phyloP scores from a whole-genome alignment of 2,888 invertebrate species.

The Druceiella hillmani region DNA sequence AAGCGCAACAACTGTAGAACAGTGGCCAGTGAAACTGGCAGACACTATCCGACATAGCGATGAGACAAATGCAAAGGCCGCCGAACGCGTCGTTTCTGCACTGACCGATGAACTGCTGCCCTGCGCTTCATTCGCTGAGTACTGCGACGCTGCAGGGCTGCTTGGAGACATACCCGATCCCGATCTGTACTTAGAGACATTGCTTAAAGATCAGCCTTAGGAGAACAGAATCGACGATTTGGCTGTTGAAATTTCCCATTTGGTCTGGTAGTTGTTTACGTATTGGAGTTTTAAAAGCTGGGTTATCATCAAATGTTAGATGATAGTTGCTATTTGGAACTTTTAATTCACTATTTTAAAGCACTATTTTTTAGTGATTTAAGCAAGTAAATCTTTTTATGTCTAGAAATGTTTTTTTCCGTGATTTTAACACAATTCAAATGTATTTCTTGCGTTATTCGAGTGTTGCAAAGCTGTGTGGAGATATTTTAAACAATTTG shows the following conservation, averaged over 20 bases:
- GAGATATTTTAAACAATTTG: too few relatives aligned
- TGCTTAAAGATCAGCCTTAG: constrained; percentile 37
- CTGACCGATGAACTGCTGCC: constrained; percentile 88
- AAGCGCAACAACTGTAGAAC: constrained; percentile 64
- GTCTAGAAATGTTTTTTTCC: too few relatives aligned
- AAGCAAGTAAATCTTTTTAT: too few relatives aligned
- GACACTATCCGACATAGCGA: constrained; percentile 94
- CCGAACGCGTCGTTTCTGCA: constrained; percentile 73
- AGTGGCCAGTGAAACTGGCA: constrained; percentile 86
- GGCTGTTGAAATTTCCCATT: background rate
- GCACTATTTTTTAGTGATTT: too few relatives aligned
- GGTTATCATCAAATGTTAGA: too few relatives aligned
- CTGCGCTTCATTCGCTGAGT: constrained; percentile 85
- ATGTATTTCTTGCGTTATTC: too few relatives aligned
- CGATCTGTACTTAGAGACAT: constrained; percentile 40
- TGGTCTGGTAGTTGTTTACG: background rate
- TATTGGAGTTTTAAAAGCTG: background rate
- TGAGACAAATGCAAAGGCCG: constrained; percentile 81
- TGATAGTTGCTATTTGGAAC: too few relatives aligned
- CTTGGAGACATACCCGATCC: constrained; percentile 63
- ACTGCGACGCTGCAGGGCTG: constrained; percentile 87
- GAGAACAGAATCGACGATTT: background rate
- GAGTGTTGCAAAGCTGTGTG: too few relatives aligned
- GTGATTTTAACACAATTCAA: too few relatives aligned
- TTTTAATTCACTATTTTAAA: too few relatives aligned